Evolutionary conservation across 2,888 invertebrate genomes (phyloP).

Genomic region (Xanthorhoe designata): DNA sequence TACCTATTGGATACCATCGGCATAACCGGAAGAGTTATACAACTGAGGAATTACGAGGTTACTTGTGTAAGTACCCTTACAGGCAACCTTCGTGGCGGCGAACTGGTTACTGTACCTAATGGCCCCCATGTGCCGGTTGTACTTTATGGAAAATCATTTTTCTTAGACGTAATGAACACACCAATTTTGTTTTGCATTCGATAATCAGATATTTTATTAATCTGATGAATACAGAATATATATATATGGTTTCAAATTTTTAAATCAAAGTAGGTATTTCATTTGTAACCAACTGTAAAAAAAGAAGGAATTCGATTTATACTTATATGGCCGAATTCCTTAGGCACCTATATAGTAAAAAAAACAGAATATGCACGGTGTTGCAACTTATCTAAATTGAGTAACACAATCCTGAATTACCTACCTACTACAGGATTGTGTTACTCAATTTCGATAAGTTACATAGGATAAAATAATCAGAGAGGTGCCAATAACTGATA

Average conservation of each 20-base stretch:
- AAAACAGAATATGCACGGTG: too few relatives aligned
- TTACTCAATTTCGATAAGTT: too few relatives aligned
- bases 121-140: constrained; percentile 39
- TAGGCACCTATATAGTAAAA: too few relatives aligned
- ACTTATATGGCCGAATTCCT: too few relatives aligned
- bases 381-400: too few relatives aligned
- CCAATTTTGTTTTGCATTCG: not conserved
- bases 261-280: not conserved
- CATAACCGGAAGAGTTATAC: constrained; percentile 62
- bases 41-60: constrained; percentile 56
- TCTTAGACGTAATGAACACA: constrained; percentile 2
- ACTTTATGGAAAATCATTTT: constrained; percentile 14
- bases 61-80: constrained; percentile 46
- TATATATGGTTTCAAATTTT: not conserved
- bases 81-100: constrained; percentile 58
- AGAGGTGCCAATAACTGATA: too few relatives aligned
- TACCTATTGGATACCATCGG: constrained; percentile 41
- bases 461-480: too few relatives aligned
- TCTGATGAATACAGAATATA: not conserved
- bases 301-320: too few relatives aligned
- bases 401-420: too few relatives aligned
- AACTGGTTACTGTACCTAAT: constrained; percentile 56
- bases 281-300: too few relatives aligned
- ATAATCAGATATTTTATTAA: not conserved
- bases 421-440: too few relatives aligned